Base-by-base conservation (phyloP, 2,888 invertebrate genomes). In the Watsonalla cultraria region DNA sequence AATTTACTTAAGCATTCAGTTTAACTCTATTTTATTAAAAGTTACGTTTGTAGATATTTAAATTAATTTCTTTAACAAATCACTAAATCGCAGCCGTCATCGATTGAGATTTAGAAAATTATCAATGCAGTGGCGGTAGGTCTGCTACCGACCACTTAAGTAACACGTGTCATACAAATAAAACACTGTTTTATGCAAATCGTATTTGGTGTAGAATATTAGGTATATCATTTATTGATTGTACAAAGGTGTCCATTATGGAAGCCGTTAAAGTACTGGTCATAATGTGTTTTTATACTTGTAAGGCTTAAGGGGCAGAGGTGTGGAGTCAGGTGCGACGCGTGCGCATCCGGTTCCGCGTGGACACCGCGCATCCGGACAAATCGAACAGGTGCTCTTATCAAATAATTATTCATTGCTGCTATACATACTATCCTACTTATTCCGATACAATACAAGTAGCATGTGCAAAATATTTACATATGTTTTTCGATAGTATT, bases 331-430 rank as follows among this genome's bases (percentile, higher is more conserved):
- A 89, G 86, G 83, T 89, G 87, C 71, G 73, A 67, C 82, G 80
- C 82, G 80, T 74, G 80, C 75, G 78, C 82, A 85, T 88, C 89
- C 88, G 87, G 76, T 86, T 85, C 86, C 86, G 67, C 51, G 42
- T 52, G 51, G 37, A 37, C 42, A 49, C 8, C 13, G 49, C 37
- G 15, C 49, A 37, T 35, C 49, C 39, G 49, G 13, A 37, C 14
- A 14, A 37, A 37, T 49, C 15, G 37, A 37, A 37, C 49, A 49
- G 49, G 49, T 49, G 49, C 35, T 37, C 51, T 11, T 8, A 47
- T 9, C 39, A 33, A 52, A 52, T 47, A 52, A 46, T 54, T 51
- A 46, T 46, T 42, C 47, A 51, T 42, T 35, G 39, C 37, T 51
- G 15, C 13, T 46, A 34, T 51, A 14, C 45, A 48, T 46, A 45